A percentile compares a stretch with the other conserved stretches of the same genome.
phyloP scores from a whole-genome alignment of 2,113 vertebrate species.

The Pimephales promelas region DNA sequence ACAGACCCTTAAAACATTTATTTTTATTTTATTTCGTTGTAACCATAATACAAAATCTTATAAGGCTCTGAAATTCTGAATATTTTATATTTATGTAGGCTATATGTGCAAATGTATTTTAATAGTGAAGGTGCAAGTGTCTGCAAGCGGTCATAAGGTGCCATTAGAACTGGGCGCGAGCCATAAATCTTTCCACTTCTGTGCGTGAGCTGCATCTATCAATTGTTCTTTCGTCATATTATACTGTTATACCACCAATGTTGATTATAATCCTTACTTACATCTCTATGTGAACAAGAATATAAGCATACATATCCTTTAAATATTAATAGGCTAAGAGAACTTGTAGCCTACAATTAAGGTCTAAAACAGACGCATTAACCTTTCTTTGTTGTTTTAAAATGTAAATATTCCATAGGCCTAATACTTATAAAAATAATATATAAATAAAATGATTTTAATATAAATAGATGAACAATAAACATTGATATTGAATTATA shows the following conservation, averaged over 20 bases:
- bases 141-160: background rate
- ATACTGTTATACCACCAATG: background rate
- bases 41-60: background rate
- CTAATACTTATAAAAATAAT: too few relatives aligned
- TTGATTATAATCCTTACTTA: background rate
- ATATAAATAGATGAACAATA: background rate
- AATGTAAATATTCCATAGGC: too few relatives aligned
- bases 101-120: background rate
- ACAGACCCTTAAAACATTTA: background rate
- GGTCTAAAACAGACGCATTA: background rate
- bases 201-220: background rate
- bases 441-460: background rate
- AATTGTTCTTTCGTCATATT: background rate
- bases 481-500: background rate
- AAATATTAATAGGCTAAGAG: background rate
- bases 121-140: constrained; percentile 3
- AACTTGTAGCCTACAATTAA: background rate
- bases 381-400: too few relatives aligned
- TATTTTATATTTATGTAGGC: background rate
- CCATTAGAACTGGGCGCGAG: background rate
- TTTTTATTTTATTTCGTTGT: background rate
- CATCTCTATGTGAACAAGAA: background rate
- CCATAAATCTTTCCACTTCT: background rate
- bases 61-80: background rate
- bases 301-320: background rate